Evolutionary conservation across 2,888 invertebrate genomes (phyloP).

Genomic region (Chesias legatella): DNA sequence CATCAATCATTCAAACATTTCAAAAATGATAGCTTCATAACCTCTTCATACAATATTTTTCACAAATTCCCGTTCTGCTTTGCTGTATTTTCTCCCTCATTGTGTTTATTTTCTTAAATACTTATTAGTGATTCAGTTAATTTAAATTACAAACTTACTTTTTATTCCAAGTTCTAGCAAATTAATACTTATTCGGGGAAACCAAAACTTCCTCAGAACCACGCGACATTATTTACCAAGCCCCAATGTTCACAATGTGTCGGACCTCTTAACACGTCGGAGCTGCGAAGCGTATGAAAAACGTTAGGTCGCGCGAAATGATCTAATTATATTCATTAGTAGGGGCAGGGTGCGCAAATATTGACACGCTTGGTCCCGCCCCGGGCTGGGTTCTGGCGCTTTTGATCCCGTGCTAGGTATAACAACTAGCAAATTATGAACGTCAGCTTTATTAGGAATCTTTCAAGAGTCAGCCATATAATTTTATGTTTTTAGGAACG

Average conservation of each 20-base stretch:
- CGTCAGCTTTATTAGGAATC: constrained; percentile 8
- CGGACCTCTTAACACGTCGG: constrained; percentile 50
- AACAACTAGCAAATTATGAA: constrained; percentile 24
- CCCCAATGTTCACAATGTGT: constrained; percentile 5
- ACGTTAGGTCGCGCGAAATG: constrained; percentile 79
- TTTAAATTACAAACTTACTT: too few species aligned
- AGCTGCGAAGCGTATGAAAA: constrained; percentile 70
- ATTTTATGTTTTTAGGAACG: neutral
- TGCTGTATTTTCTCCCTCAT: too few species aligned
- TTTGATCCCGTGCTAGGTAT: constrained; percentile 28
- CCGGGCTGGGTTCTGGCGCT: constrained; percentile 38
- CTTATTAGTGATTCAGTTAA: too few species aligned
- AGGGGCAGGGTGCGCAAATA: constrained; percentile 73
- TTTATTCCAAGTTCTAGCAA: too few species aligned
- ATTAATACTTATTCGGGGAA: neutral
- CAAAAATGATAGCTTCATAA: too few species aligned
- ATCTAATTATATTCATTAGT: constrained; percentile 81
- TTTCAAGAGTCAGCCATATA: neutral
- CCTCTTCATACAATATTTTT: too few species aligned
- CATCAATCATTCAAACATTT: too few species aligned
- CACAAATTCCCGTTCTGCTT: too few species aligned
- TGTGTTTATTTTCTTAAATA: too few species aligned
- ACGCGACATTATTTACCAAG: constrained; percentile 2
- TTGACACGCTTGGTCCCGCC: constrained; percentile 62
- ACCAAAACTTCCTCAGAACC: constrained; percentile 9